Evolutionary conservation across 2,888 invertebrate species (phyloP), one percentile per base, ranked within the genome.

Genomic region (Limnephilus lunatus): DNA sequence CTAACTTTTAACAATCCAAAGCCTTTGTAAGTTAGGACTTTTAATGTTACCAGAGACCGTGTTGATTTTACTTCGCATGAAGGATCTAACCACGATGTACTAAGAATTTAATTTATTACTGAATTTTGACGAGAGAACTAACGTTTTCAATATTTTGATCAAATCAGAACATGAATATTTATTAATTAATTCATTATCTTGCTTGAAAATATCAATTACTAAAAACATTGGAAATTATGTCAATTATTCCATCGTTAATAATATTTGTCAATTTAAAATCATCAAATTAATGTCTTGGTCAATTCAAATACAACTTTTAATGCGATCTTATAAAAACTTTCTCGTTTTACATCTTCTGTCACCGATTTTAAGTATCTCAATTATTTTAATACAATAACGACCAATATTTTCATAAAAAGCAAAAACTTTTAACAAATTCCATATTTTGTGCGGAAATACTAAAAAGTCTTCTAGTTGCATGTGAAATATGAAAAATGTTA

Each of bases 1-100:
- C 30, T 91, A 91, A 92, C 39, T 89, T 85, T 92, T 92, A 93
- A 91, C 92, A 92, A 93, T 93, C 93, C 93, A 93, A 93, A 93
- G 93, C 93, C 93, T 93, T 93, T 93, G 92, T 93, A 92, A 93
- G 83, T 93, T 93, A 93, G 92, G 93, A 90, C 81, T 86, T 35
- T 80, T 90, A 93, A 91, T 92, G 93, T 93, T 93, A 93, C 93
- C 93, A 93, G 93, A 93, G 91, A 92, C 93, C 93, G 92, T 85
- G 83, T 91, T 92, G 32, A 87, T 90, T 92, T 88, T 90, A 86
- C 53, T 88, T 88, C 80, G n/a, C 83, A 12, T 89, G 68, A 90
- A 82, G 81, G 48, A 80, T 89, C 39, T 80, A 89, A 81, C 19
- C 35, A 89, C 30, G 39, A 14, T 89, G 81, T 89, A 89, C 15